Base-by-base conservation (phyloP, 2,113 vertebrate species). In the Peucedramus taeniatus region DNA sequence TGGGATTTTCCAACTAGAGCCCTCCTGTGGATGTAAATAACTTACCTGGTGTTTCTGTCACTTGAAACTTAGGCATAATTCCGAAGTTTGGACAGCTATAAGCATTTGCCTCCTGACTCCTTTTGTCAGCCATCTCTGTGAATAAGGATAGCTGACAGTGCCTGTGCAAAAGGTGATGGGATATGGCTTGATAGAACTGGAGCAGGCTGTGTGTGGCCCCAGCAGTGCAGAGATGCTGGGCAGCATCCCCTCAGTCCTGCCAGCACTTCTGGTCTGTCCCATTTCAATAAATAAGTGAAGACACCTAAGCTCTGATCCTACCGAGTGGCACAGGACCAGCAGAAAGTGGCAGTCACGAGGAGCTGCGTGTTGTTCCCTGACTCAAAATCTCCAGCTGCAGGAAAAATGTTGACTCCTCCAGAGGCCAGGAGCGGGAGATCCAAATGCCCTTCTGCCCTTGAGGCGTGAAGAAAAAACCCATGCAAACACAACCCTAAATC, bases 161-260 rank as follows among this genome's bases (percentile, higher is more conserved):
- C 68, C 50, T 40, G 7, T 42, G 20, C 21, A 45, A 76, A 70
- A 80, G 87, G 82, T 92, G 94, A 93, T 91, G 91, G 90, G 17
- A 91, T 85, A 4, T 28, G 54, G 83, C 74, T 83, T 96, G 95
- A 95, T 95, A 50, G 30, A 94, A 94, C 70, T 93, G 37, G 87
- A 94, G 87, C 84, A 90, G 66, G 63, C 56, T 88, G 4, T 0
- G 4, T 59, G 87, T 16, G 39, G 64, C 66, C 50, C 30, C 7
- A n/a, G 82, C 26, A 3, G 9, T 6, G 70, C 59, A 22, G 5
- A 57, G 74, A 54, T n/a, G 78, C 70, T 68, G 76, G 79, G 83
- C 69, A 77, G 76, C 61, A 8, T 92, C 80, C 76, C 74, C 44
- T 47, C 7, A 3, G 59, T 66, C 87, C 45, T 35, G 21, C 76